phyloP scores from a whole-genome alignment of 2,113 vertebrate genomes.

The Serinus canaria region DNA sequence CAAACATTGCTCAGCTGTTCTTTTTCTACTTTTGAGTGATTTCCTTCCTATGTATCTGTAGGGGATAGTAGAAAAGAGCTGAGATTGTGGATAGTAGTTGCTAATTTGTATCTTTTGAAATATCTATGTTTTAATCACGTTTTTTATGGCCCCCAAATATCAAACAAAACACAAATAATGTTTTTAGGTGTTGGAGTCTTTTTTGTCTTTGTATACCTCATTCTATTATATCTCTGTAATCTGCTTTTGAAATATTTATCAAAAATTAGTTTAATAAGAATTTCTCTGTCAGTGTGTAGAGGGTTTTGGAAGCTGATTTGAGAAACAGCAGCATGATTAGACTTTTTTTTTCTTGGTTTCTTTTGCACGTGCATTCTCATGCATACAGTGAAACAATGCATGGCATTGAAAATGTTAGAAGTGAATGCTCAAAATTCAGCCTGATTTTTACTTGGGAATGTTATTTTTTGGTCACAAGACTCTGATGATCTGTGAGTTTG shows the following conservation, averaged over 20 bases:
- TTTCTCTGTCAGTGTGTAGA: background rate
- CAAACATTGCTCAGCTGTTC: background rate
- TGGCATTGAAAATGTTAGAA: background rate
- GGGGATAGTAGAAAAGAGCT: background rate
- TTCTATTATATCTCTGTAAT: background rate
- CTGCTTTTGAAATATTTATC: background rate
- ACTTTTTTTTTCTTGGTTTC: background rate
- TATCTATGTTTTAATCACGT: background rate
- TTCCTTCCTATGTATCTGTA: background rate
- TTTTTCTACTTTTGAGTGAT: background rate
- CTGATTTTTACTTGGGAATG: background rate
- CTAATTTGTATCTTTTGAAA: background rate
- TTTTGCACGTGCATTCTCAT: background rate
- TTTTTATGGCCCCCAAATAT: background rate
- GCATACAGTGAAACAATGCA: background rate
- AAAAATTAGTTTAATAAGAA: background rate
- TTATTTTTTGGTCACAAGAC: background rate
- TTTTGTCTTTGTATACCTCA: background rate
- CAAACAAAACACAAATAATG: background rate
- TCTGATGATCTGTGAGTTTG: background rate
- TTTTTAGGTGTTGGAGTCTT: background rate
- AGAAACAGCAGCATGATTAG: background rate
- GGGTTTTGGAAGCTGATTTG: background rate
- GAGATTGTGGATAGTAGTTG: background rate
- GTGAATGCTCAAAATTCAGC: background rate